Conservation (phyloP, 2,113 vertebrate genomes). For the Phylloscopus whistleri region DNA sequence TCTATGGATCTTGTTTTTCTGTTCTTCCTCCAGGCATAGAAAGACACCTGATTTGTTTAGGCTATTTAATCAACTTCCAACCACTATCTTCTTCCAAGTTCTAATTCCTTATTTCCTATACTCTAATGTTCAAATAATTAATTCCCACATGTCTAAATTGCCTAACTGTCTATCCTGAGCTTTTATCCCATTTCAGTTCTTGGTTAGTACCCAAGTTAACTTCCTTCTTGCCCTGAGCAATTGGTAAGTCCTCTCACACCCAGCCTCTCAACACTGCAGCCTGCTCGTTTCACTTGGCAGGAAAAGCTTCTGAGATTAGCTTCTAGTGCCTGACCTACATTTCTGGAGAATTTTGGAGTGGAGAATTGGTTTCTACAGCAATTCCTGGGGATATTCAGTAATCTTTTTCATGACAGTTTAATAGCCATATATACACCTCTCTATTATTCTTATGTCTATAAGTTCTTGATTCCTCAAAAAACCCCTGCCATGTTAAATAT, state of each 20-base stretch:
- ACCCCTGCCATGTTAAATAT: neutral
- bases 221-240: neutral
- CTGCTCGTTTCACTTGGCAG: neutral
- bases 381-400: neutral
- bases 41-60: neutral
- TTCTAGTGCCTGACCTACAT: neutral
- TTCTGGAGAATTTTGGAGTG: neutral
- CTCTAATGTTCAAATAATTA: neutral
- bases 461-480: neutral
- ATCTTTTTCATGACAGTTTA: slow-evolving; percentile 10
- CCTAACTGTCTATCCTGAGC: neutral
- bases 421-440: neutral
- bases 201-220: neutral
- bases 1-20: neutral
- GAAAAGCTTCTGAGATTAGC: neutral
- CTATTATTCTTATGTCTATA: neutral
- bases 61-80: slow-evolving; percentile 4
- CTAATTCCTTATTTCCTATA: neutral
- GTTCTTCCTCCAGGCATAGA: neutral
- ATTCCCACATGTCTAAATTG: neutral
- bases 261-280: neutral
- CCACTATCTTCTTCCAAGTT: neutral
- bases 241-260: neutral
- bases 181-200: neutral
- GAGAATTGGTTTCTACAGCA: neutral